A percentile compares a stretch with the other conserved stretches of the same genome.
Conservation (phyloP, 1,140 invertebrate species). For the Trichonephila clavata region DNA sequence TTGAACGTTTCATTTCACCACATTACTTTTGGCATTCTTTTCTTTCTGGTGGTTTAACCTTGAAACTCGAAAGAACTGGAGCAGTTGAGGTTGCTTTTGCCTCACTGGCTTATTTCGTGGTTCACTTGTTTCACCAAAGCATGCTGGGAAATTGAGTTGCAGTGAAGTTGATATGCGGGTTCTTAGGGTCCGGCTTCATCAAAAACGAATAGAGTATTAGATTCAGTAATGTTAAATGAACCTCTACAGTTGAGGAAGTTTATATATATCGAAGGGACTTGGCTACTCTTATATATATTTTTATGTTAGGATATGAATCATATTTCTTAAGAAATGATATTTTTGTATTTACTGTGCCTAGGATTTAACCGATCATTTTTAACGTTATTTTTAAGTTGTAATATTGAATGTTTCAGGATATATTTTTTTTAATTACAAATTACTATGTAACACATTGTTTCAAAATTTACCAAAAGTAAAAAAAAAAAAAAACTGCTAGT, state of each 20-base stretch:
- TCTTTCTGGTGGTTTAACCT: slow-evolving; percentile 48
- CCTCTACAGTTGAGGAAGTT: background rate
- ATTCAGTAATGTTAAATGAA: background rate
- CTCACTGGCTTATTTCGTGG: background rate
- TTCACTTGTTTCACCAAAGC: background rate
- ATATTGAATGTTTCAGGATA: too few species aligned
- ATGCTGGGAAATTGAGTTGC: slow-evolving; percentile 11
- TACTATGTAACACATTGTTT: too few species aligned
- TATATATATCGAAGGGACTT: background rate
- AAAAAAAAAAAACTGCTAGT: too few species aligned
- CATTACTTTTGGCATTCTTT: slow-evolving; percentile 27
- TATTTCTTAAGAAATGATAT: too few species aligned
- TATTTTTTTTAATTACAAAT: too few species aligned
- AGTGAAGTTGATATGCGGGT: slow-evolving; percentile 13
- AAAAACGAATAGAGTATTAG: background rate
- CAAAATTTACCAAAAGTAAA: too few species aligned
- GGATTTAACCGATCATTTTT: too few species aligned
- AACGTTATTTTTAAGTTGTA: too few species aligned
- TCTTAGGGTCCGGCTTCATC: background rate
- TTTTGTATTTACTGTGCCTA: too few species aligned
- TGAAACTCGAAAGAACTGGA: slow-evolving; percentile 7
- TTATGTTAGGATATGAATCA: too few species aligned
- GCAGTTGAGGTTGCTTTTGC: slow-evolving; percentile 13
- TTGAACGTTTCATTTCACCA: slow-evolving; percentile 39
- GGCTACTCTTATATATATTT: too few species aligned